These are phyloP conservation scores for Mormyrus hasselquistii DNA, from an alignment of 2,797 vertebrate species.

Conservation along the genomic window DNA sequence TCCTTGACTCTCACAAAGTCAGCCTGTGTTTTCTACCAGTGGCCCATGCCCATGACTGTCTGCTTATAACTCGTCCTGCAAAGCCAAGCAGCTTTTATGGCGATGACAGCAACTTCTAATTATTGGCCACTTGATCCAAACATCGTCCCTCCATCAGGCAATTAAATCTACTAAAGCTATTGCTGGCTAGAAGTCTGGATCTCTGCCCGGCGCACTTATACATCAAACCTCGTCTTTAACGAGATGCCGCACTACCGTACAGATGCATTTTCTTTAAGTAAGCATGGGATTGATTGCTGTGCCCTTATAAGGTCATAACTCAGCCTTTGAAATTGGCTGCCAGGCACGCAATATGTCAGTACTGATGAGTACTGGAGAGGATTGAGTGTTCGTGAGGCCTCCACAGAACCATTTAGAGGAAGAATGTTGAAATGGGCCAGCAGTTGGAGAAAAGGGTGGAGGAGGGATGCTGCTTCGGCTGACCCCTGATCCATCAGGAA, in stretches of 20 bases:
- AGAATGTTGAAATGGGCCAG: not conserved
- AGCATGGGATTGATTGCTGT: not conserved
- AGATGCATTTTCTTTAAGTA: not conserved
- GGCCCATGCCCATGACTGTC: not conserved
- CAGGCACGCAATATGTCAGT: not conserved
- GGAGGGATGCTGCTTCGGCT: not conserved
- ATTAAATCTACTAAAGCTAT: slow-evolving; percentile 15
- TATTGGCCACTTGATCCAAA: slow-evolving; percentile 22
- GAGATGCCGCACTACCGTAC: not conserved
- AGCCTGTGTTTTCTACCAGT: not conserved
- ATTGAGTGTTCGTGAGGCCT: not conserved
- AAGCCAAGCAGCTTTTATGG: slow-evolving; percentile 13
- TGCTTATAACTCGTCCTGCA: not conserved
- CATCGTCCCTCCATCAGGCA: slow-evolving; percentile 28
- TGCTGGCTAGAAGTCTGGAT: not conserved
- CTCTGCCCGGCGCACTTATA: not conserved
- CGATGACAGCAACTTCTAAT: slow-evolving; percentile 13
- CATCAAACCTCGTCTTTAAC: not conserved
- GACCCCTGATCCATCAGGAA: not conserved
- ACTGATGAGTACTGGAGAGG: not conserved
- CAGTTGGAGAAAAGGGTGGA: not conserved
- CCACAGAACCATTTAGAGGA: not conserved
- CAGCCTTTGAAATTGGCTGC: not conserved
- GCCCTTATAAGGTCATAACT: not conserved
- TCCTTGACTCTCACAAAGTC: not conserved